A percentile compares a stretch with the other conserved stretches of the same genome.
Conservation (phyloP, 2,797 vertebrate genomes). For the Passerculus sandwichensis region DNA sequence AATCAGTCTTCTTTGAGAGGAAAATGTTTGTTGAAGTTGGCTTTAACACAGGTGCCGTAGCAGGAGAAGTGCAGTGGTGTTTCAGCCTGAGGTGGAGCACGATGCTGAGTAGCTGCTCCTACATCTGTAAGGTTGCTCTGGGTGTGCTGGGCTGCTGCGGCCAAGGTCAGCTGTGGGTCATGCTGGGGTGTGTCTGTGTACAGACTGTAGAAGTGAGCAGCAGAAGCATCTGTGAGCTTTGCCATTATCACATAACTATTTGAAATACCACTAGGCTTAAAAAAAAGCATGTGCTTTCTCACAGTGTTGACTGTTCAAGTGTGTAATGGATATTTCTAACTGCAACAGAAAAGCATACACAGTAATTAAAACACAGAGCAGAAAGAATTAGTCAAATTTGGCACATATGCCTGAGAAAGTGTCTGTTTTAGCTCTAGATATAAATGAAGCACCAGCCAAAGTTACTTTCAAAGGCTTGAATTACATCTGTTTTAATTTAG, state of each 20-base stretch:
- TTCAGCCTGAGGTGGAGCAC: fast-evolving
- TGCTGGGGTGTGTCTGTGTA: not conserved
- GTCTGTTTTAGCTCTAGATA: constrained; percentile 60
- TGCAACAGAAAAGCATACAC: constrained; percentile 45
- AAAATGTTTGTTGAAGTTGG: not conserved
- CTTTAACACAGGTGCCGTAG: not conserved
- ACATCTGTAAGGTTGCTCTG: not conserved
- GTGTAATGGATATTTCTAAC: constrained; percentile 63
- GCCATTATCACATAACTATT: not conserved
- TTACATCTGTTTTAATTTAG: constrained; percentile 73
- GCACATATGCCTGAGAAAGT: constrained; percentile 58
- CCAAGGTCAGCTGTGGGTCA: not conserved
- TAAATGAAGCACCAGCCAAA: constrained; percentile 70
- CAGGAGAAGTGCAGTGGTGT: not conserved
- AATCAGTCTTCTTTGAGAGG: not conserved
- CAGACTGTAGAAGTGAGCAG: not conserved
- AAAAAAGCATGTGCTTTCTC: not conserved
- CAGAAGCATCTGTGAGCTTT: not conserved
- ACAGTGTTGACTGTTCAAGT: constrained; percentile 14
- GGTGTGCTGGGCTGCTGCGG: not conserved
- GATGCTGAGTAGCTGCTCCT: not conserved
- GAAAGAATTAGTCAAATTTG: constrained; percentile 53
- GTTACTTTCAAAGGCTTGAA: constrained; percentile 68
- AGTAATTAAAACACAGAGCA: constrained; percentile 68
- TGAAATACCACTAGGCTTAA: constrained; percentile 24